Evolutionary conservation across 2,888 invertebrate genomes (phyloP).

Genomic region (Pheosia tremula): DNA sequence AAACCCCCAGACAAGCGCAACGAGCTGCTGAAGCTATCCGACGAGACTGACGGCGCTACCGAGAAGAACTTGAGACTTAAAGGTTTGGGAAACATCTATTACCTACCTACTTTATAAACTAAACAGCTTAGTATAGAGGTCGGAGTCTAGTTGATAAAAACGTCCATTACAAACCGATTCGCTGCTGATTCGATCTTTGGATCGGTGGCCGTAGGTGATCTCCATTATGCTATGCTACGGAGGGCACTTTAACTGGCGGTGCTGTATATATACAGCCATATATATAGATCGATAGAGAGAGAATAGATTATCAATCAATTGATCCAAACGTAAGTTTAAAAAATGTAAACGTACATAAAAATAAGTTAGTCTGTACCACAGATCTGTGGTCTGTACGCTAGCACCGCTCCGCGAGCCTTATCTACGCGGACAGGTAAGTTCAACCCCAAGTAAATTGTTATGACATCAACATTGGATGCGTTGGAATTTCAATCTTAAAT

Average conservation of each 20-base stretch:
- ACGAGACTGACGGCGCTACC: slow-evolving; percentile 87
- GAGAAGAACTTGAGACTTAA: slow-evolving; percentile 92
- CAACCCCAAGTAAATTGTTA: slow-evolving; percentile 7
- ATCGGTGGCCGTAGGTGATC: too few relatives aligned
- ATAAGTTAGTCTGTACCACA: not conserved
- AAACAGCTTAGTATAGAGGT: too few relatives aligned
- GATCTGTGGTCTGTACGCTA: not conserved
- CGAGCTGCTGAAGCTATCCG: slow-evolving; percentile 84
- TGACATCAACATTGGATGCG: not conserved
- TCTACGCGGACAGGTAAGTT: slow-evolving; percentile 6
- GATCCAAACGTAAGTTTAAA: too few relatives aligned
- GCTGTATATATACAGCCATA: too few relatives aligned
- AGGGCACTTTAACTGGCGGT: too few relatives aligned
- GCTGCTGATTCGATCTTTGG: too few relatives aligned
- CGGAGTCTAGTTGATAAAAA: too few relatives aligned
- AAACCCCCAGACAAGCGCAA: slow-evolving; percentile 80
- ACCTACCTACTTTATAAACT: not conserved
- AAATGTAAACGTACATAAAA: not conserved
- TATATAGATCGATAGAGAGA: too few relatives aligned
- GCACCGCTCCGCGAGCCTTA: not conserved
- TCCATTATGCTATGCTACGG: too few relatives aligned
- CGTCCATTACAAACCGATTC: too few relatives aligned
- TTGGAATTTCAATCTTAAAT: slow-evolving; percentile 7
- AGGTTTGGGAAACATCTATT: slow-evolving; percentile 74
- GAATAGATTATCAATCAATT: too few relatives aligned